Percentiles rank a stretch among this genome's conserved stretches.
phyloP scores from a whole-genome alignment of 1,140 invertebrate genomes.

The Armadillidium nasatum region DNA sequence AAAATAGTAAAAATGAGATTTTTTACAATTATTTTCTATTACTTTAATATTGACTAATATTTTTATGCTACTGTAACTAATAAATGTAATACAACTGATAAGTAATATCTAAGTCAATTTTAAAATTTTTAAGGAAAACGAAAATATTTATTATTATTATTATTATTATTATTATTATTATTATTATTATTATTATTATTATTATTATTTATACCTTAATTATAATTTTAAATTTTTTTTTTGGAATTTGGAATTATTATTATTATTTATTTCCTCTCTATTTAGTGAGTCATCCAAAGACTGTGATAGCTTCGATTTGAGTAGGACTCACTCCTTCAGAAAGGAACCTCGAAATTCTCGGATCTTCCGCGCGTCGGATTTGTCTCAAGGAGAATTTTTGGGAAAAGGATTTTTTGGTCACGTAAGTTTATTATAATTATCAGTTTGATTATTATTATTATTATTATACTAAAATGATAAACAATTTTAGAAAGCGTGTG shows the following conservation, averaged over 20 bases:
- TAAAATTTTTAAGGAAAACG: too few relatives aligned
- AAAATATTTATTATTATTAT: too few relatives aligned
- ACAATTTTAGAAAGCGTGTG: not conserved
- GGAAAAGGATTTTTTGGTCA: constrained; percentile 92
- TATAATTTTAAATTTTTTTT: too few relatives aligned
- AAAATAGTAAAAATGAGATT: too few relatives aligned
- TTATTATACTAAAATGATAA: constrained; percentile 8
- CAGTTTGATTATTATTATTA: not conserved
- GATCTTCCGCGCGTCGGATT: constrained; percentile 82
- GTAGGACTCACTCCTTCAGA: constrained; percentile 74
- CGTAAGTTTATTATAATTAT: constrained; percentile 46
- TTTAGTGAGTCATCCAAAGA: not conserved
- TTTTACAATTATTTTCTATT: too few relatives aligned
- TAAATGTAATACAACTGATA: too few relatives aligned
- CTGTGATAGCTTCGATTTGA: constrained; percentile 60
- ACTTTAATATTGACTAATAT: too few relatives aligned
- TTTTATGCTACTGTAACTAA: too few relatives aligned
- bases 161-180: too few relatives aligned
- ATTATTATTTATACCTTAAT: too few relatives aligned
- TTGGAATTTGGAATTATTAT: not conserved
- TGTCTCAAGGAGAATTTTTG: constrained; percentile 80
- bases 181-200: too few relatives aligned
- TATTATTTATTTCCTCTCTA: not conserved
- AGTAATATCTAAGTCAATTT: too few relatives aligned
- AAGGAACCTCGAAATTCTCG: constrained; percentile 58